phyloP scores from a whole-genome alignment of 2,797 vertebrate genomes.

The Amazona finschi region DNA sequence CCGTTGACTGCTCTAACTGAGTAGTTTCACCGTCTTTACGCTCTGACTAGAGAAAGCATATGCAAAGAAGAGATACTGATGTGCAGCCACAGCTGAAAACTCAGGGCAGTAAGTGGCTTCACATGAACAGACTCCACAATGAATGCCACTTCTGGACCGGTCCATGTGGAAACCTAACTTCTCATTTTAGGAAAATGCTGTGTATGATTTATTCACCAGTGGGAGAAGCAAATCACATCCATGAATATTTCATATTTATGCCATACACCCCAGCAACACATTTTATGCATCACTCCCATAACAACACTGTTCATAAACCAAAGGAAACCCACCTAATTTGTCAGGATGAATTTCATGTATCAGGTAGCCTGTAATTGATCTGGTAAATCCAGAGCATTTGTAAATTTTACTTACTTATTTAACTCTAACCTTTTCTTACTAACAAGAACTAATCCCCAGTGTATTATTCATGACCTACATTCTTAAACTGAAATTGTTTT shows the following conservation, averaged over 20 bases:
- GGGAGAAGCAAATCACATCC: conserved; percentile 32
- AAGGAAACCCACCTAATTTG: conserved; percentile 37
- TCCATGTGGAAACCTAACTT: background rate
- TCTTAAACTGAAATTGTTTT: background rate
- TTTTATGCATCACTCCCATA: conserved; percentile 1
- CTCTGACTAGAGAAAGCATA: background rate
- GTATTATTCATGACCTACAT: conserved; percentile 2
- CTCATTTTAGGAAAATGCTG: conserved; percentile 3
- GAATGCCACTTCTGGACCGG: background rate
- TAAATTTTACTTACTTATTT: conserved; percentile 13
- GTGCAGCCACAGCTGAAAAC: background rate
- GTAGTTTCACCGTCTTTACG: background rate
- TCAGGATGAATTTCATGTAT: conserved; percentile 3
- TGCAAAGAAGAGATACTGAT: background rate
- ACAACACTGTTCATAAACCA: conserved; percentile 2
- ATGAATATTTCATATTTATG: conserved; percentile 28
- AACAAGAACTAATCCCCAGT: conserved; percentile 4
- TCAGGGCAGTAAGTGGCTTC: background rate
- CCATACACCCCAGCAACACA: conserved; percentile 16
- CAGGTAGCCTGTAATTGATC: background rate
- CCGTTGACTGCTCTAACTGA: background rate
- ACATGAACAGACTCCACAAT: background rate
- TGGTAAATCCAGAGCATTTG: conserved; percentile 5
- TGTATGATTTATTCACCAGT: conserved; percentile 22
- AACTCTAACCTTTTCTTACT: background rate